Evolutionary conservation across 2,888 invertebrate species (phyloP), one percentile per base, ranked within the genome.

Genomic region (Eupithecia pulchellata): DNA sequence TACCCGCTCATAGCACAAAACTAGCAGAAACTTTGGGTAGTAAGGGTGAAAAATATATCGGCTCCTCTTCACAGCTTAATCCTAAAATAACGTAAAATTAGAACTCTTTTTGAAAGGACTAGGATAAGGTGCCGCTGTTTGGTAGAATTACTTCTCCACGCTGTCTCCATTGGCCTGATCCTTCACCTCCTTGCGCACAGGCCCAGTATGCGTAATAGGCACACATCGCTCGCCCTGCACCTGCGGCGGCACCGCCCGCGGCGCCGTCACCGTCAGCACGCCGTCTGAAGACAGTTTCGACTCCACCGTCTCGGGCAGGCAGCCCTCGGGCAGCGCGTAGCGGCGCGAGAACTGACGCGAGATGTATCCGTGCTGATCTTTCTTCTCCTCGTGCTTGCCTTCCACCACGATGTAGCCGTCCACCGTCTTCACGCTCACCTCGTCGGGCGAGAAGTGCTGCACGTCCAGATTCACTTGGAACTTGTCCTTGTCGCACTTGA

Each of bases 271-370:
- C 0, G 96, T 96, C 64, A 97, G 86, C 32, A 97, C 95, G 11
- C 97, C 97, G 82, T 97, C 97, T 0, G 97, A 96, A 8, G 97
- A 97, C 36, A 98, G 89, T 58, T 95, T 95, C 0, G 97, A 97
- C 61, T 95, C 95, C 0, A 98, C 96, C 17, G 95, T 94, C 64
- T 96, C 96, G 0, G 97, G 92, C 74, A 96, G 95, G 73, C 96
- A 96, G 1, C 96, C 97, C 76, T 96, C 95, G 0, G 98, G 97
- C 72, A 98, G 85, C n/a, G 95, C 90, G 83, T 97, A 98, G 63
- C 96, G 95, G 1, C 98, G 95, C 0, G 96, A 95, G 79, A 98
- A 97, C 78, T 97, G 97, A 30, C 97, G 95, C 0, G 97, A 96
- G 67, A 97, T 95, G 76, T 93, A 96, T 0, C 97, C 97, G 79